Conservation (phyloP, 2,888 invertebrate species). For the Apamea crenata region DNA sequence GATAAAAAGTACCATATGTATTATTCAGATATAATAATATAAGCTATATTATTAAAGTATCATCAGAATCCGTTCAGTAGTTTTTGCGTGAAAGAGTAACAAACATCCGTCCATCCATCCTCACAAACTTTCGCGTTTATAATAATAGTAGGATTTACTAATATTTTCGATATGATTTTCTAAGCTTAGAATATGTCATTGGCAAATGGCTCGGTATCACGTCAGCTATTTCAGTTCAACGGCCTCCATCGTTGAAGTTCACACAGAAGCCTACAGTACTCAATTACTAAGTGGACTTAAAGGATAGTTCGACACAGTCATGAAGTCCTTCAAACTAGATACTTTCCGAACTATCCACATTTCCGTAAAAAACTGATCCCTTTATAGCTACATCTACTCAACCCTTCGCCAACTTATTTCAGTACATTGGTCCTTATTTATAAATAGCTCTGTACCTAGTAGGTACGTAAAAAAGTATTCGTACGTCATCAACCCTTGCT, state of each 20-base stretch:
- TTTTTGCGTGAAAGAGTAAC: too few relatives aligned
- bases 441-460: constrained; percentile 28
- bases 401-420: constrained; percentile 49
- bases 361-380: constrained; percentile 32
- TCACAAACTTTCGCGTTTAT: too few relatives aligned
- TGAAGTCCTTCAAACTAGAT: constrained; percentile 27
- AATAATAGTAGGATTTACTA: too few relatives aligned
- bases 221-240: constrained; percentile 9
- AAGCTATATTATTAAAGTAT: too few relatives aligned
- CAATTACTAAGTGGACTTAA: constrained; percentile 20
- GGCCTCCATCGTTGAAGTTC: background rate
- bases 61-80: too few relatives aligned
- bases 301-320: constrained; percentile 20
- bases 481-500: constrained; percentile 30
- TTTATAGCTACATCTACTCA: constrained; percentile 30
- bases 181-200: background rate
- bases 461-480: background rate
- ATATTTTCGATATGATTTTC: background rate
- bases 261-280: background rate
- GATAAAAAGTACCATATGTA: too few relatives aligned
- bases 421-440: constrained; percentile 35
- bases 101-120: too few relatives aligned
- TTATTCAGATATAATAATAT: too few relatives aligned
- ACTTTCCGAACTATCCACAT: constrained; percentile 24
- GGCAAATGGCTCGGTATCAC: background rate